Conservation (phyloP, 92 coral and sea anemone genomes). For the Hydrozoanthus gracilis region DNA sequence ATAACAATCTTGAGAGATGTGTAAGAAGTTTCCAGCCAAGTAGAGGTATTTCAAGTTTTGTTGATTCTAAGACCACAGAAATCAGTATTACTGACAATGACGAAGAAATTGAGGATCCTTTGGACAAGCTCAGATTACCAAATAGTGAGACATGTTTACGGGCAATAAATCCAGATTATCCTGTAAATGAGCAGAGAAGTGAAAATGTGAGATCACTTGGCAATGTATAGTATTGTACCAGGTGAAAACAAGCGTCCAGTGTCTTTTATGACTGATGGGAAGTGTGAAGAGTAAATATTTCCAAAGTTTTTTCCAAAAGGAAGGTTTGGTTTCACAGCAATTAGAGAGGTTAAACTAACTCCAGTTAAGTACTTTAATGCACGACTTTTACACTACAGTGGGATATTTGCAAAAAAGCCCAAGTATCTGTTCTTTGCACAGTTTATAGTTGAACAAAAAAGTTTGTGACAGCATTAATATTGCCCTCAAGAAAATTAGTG, state of each 20-base stretch:
- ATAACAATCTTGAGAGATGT: constrained; percentile 43
- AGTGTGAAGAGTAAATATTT: constrained; percentile 18
- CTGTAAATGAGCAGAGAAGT: constrained; percentile 42
- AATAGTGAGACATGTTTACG: constrained; percentile 69
- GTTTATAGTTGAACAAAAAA: too few relatives aligned
- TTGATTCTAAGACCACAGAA: background rate
- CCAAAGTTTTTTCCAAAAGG: background rate
- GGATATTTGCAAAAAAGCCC: too few relatives aligned
- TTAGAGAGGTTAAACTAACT: background rate
- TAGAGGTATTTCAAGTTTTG: background rate
- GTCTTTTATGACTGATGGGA: background rate
- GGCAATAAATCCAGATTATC: constrained; percentile 65
- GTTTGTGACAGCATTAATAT: too few relatives aligned
- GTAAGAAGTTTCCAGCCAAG: background rate
- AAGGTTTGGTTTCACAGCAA: constrained; percentile 6
- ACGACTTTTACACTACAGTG: constrained; percentile 1
- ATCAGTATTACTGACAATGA: constrained; percentile 4
- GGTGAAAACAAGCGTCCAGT: constrained; percentile 1
- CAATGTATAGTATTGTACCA: too few relatives aligned
- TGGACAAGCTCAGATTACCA: constrained; percentile 60
- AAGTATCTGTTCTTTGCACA: too few relatives aligned
- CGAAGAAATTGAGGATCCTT: constrained; percentile 64
- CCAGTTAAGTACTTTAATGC: background rate
- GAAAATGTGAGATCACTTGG: background rate
- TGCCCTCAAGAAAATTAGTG: too few relatives aligned